Base-by-base conservation (phyloP, 2,888 invertebrate genomes). In the Philhelius pedissequus region DNA sequence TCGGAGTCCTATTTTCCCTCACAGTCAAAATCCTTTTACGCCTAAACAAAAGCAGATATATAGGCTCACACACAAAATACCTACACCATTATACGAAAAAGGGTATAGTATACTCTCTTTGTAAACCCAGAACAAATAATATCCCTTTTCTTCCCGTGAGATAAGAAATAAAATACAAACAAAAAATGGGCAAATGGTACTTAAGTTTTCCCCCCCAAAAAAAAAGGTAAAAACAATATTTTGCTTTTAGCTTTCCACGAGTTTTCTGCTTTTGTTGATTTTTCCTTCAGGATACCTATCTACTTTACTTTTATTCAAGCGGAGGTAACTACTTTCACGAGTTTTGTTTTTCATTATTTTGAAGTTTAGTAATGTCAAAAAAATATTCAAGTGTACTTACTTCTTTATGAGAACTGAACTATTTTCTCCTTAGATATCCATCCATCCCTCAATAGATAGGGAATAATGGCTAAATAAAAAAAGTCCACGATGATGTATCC, bases 201-300 rank as follows among this genome's bases (percentile, higher is more conserved):
- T 79, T 62, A 64, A 79, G 69, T 69, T 69, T 69, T 83, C n/a
- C n/a, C n/a, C n/a, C n/a, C 62, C 20, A 11, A 54, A 15, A 22
- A 60, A 60, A 43, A 30, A 78, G 62, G 83, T 68, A 79, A 64
- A 69, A 83, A 69, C 74, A 83, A 79, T 79, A 74, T 79, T 74
- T 79, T 74, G 62, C 77, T 50, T 79, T 74, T 64, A 68, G 62
- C 70, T 40, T 32, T 56, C n/a, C n/a, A n/a, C n/a, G n/a, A n/a
- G 18, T 20, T 32, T 27, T 3, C n/a, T 3, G 4, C 18, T 18
- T 18, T 43, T 76, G 75, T 81, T 81, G 75, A 69, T 76, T 56
- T 79, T 73, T 56, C 56, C 18, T 76, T n/a, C 56, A 27, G 56
- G 56, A 64, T 77, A 56, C 4, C 25, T 62, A 43, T 27, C 25